Evolutionary conservation across 2,888 invertebrate genomes (phyloP), one percentile per base, ranked within the genome.

Genomic region (Amphipoea lucens): DNA sequence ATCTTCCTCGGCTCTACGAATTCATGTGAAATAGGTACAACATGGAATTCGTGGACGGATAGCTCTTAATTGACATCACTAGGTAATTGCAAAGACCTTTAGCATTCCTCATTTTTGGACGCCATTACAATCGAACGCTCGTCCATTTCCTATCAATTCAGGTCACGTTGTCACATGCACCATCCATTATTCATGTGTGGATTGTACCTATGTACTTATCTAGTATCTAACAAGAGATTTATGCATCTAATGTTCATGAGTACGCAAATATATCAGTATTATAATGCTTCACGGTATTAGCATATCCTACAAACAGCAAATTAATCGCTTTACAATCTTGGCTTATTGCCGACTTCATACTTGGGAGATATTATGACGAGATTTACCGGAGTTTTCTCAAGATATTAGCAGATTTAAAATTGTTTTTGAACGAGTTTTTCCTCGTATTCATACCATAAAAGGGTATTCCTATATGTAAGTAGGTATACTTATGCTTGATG

Each of bases 81-180:
- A 7, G 20, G 2, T 78, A 78, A 83, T 88, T 88, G 60, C 65
- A 66, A 76, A 78, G 71, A 72, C 74, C 79, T 85, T 78, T 78
- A 80, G 66, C 65, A 79, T 83, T 81, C 79, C 73, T 73, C 42
- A 78, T 81, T 87, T 90, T 90, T 84, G 79, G 82, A 76, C 69
- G 81, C 54, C 77, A 78, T 82, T 87, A 82, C 88, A 86, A 86
- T 90, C 84, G 77, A 80, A 81, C 77, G 77, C 83, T 89, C 78
- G 62, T 87, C 85, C 82, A 91, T 93, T 92, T 93, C 93, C 93
- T 92, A 91, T 94, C 87, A 91, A 95, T 94, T 93, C 90, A 87
- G 91, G 92, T 93, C 94, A 94, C 92, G 92, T 93, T 92, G 90
- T 88, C 88, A 84, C 85, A 81, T 91, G 90, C 89, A 88, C 84